These are phyloP conservation scores for Lithosia quadra DNA, from an alignment of 2,888 invertebrate genomes.

Conservation along the genomic window DNA sequence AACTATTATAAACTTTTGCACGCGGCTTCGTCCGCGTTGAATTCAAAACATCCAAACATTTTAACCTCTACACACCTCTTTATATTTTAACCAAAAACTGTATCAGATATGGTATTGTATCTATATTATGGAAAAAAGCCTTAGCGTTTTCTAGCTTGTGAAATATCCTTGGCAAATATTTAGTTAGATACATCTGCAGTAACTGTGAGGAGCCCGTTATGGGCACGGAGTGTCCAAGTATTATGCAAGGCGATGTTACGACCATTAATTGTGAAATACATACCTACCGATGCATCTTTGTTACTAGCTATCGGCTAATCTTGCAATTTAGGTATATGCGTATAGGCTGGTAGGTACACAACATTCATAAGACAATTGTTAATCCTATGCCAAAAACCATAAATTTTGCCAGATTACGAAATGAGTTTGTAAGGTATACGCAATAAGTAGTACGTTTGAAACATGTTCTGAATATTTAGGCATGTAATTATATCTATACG, in stretches of 20 bases:
- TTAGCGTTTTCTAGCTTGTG: background rate
- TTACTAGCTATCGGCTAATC: conserved; percentile 39
- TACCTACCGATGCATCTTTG: conserved; percentile 41
- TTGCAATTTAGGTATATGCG: conserved; percentile 33
- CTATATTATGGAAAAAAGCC: background rate
- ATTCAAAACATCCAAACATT: too few relatives aligned
- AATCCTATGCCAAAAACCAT: conserved; percentile 3
- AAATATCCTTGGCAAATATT: conserved; percentile 11
- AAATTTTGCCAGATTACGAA: background rate
- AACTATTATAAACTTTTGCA: too few relatives aligned
- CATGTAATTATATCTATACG: background rate
- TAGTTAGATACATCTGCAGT: conserved; percentile 28
- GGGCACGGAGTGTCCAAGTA: conserved; percentile 41
- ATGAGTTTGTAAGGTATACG: background rate
- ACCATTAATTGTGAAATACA: conserved; percentile 50
- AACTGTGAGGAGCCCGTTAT: conserved; percentile 30
- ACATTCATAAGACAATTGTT: conserved; percentile 3
- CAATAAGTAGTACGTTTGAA: background rate
- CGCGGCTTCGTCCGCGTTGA: too few relatives aligned
- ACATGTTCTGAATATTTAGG: conserved; percentile 4
- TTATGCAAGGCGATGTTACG: conserved; percentile 52
- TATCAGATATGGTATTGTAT: background rate
- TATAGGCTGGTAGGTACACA: background rate
- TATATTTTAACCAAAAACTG: too few relatives aligned
- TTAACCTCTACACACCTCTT: too few relatives aligned